Evolutionary conservation across 2,888 invertebrate species (phyloP), one percentile per base, ranked within the genome.

Genomic region (Cylloceria caligata): DNA sequence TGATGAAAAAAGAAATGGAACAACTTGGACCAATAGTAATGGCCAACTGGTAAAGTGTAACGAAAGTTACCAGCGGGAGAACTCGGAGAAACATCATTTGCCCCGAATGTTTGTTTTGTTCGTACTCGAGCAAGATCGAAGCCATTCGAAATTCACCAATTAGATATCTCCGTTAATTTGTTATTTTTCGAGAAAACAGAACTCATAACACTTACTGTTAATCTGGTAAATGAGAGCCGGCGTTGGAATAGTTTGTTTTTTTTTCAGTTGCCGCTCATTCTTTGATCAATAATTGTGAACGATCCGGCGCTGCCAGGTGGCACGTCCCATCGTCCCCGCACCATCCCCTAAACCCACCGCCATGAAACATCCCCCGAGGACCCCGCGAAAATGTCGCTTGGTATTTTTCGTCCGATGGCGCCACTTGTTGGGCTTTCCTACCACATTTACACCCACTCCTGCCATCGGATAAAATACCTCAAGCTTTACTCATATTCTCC

Each of bases 231-330:
- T 19, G 21, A 60, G 47, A 42, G 7, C 19, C 21, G 60, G n/a
- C 72, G 72, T 47, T 60, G 42, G 30, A 19, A 34, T 30, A 47
- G 34, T 74, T 68, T n/a, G n/a, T n/a, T n/a, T n/a, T n/a, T 74
- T 88, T 86, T 84, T 81, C 83, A 83, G 83, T 87, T 87, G 88
- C 88, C 89, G 90, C 90, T 89, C 87, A 88, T 88, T 88, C 88
- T 87, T 83, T 87, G 89, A 90, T 91, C 91, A 91, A 91, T 91
- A 91, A 88, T 87, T 87, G 83, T 72, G 73, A 21, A 36, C 52
- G 36, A 73, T 69, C 85, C 78, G 68, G 62, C 73, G 79, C 87
- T 81, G 84, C 88, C 88, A 91, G 91, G 88, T 90, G 90, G 90
- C 86, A 80, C 85, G 83, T 85, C 88, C 84, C 75, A 77, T 65